A percentile compares a stretch with the other conserved stretches of the same genome.
Evolutionary conservation across 2,113 vertebrate species (phyloP).

Genomic region (Passer domesticus): DNA sequence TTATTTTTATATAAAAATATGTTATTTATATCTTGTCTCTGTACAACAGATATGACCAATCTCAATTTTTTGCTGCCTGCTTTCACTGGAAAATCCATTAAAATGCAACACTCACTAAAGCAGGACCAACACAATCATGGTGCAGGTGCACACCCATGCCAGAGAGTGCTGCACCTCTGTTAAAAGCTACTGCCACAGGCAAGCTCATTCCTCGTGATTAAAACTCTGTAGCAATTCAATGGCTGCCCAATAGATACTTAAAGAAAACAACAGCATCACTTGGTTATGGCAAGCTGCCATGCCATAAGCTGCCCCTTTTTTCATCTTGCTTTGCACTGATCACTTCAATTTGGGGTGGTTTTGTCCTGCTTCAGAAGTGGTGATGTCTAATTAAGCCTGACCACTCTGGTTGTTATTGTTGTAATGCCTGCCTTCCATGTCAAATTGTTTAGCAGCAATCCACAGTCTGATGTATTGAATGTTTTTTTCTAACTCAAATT

Average conservation of each 20-base stretch:
- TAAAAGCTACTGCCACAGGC: not conserved
- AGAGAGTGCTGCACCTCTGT: not conserved
- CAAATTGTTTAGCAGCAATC: not conserved
- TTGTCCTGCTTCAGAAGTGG: not conserved
- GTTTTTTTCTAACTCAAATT: not conserved
- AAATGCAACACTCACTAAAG: not conserved
- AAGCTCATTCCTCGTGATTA: not conserved
- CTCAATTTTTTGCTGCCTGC: not conserved
- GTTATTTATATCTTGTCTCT: not conserved
- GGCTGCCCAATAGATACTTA: not conserved
- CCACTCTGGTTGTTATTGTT: not conserved
- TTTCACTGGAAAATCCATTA: not conserved
- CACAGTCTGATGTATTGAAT: not conserved
- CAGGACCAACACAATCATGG: fast-evolving
- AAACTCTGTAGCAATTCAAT: not conserved
- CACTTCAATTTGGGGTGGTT: not conserved
- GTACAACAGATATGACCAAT: not conserved
- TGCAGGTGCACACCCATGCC: not conserved
- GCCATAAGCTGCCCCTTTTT: not conserved
- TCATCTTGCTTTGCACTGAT: not conserved
- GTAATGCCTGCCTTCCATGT: not conserved
- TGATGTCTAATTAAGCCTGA: not conserved
- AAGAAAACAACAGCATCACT: not conserved
- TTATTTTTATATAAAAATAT: not conserved
- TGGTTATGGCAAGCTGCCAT: not conserved